These are phyloP conservation scores for Caenorhabditis drosophilae DNA, from an alignment of 2,888 invertebrate species.

Conservation along the genomic window DNA sequence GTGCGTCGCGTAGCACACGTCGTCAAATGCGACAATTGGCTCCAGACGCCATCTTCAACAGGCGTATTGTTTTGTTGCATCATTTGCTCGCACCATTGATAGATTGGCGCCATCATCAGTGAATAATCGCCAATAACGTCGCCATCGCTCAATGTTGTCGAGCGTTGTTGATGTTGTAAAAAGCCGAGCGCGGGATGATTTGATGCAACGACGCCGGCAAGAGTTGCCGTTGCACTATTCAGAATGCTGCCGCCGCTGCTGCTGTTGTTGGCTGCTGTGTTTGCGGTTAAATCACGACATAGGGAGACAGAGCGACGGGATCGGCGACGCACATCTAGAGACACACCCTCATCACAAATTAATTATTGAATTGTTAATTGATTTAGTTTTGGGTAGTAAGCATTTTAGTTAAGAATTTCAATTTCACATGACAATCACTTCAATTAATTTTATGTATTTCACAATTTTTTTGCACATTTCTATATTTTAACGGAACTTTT, in stretches of 20 bases:
- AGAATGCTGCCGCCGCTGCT: conserved; percentile 32
- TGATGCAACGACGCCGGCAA: no score
- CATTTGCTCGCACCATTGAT: conserved; percentile 62
- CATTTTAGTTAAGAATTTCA: no score
- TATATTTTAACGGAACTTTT: neutral
- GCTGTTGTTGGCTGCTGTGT: conserved; percentile 3
- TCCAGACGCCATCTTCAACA: conserved; percentile 42
- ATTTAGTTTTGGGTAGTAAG: neutral
- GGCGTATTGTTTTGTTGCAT: conserved; percentile 35
- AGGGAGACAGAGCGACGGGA: conserved; percentile 48
- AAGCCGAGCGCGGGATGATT: neutral
- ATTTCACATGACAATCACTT: no score
- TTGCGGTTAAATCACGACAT: conserved; percentile 41
- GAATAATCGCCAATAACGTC: conserved; percentile 56
- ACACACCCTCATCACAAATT: conserved; percentile 1
- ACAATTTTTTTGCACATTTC: no score
- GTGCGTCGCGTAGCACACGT: conserved; percentile 43
- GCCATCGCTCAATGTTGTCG: conserved; percentile 21
- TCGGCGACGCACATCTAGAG: conserved; percentile 35
- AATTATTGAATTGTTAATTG: no score
- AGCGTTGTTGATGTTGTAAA: neutral
- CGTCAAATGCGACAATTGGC: conserved; percentile 44
- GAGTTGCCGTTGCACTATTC: no score
- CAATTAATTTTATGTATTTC: no score
- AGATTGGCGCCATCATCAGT: conserved; percentile 65